A percentile compares a stretch with the other conserved stretches of the same genome.
phyloP scores from a whole-genome alignment of 2,797 vertebrate species.

The Fundulus diaphanus region DNA sequence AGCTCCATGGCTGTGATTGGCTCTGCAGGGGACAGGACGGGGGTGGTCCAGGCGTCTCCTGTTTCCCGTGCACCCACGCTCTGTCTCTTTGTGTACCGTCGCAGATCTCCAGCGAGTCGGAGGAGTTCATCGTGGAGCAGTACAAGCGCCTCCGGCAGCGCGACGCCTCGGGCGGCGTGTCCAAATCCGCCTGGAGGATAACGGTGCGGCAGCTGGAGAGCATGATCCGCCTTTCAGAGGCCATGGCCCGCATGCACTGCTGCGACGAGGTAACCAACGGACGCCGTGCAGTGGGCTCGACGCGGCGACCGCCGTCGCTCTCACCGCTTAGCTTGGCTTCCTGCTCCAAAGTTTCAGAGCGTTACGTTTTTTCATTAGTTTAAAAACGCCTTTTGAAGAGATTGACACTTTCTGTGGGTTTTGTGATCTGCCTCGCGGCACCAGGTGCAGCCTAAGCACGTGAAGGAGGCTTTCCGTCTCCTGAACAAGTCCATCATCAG shows the following conservation, averaged over 20 bases:
- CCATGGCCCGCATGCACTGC: constrained; percentile 99
- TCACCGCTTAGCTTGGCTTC: no score
- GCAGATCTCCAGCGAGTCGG: constrained; percentile 96
- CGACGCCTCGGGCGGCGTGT: constrained; percentile 87
- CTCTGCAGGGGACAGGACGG: no score
- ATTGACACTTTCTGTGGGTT: background rate
- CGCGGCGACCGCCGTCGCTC: no score
- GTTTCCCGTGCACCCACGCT: no score
- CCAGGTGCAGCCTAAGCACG: constrained; percentile 98
- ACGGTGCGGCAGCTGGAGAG: constrained; percentile 97
- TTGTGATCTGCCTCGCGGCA: background rate
- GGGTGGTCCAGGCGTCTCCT: background rate
- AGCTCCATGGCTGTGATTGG: no score
- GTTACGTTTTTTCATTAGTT: background rate
- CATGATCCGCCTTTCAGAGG: constrained; percentile 97
- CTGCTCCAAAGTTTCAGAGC: no score
- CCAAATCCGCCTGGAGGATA: constrained; percentile 96
- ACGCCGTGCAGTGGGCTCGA: no score
- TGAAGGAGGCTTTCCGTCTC: constrained; percentile 97
- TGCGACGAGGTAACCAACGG: constrained; percentile 89
- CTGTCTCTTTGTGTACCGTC: rapidly evolving
- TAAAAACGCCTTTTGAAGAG: no score
- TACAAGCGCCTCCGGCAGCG: constrained; percentile 96
- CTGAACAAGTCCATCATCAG: constrained; percentile 98
- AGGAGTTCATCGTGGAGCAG: constrained; percentile 98